Evolutionary conservation across 2,113 vertebrate genomes (phyloP).

Genomic region (Ceyx cyanopectus): DNA sequence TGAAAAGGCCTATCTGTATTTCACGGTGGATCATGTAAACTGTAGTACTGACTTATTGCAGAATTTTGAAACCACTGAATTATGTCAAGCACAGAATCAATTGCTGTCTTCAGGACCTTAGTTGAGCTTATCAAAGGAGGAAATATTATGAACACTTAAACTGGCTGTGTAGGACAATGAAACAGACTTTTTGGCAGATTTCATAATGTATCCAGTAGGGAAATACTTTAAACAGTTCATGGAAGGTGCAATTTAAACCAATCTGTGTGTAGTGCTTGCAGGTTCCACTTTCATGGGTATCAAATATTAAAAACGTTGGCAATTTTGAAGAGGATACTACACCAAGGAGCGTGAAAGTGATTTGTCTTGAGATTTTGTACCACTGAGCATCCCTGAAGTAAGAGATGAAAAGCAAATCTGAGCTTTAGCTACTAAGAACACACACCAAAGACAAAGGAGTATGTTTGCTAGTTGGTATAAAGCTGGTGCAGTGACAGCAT

Average conservation of each 20-base stretch:
- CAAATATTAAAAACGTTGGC: constrained; percentile 15
- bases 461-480: neutral
- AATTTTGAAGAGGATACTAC: neutral
- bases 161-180: constrained; percentile 15
- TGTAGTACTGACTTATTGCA: neutral
- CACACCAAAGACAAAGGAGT: neutral
- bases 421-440: neutral
- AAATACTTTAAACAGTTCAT: constrained; percentile 5
- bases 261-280: neutral
- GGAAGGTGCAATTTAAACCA: constrained; percentile 33
- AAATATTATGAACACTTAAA: neutral
- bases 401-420: constrained; percentile 7
- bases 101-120: constrained; percentile 12
- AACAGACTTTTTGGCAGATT: constrained; percentile 35
- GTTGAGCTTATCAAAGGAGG: constrained; percentile 1
- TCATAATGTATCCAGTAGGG: neutral
- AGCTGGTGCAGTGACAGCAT: neutral
- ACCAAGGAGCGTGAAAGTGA: neutral
- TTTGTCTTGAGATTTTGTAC: constrained; percentile 32
- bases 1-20: constrained; percentile 35
- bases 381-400: neutral
- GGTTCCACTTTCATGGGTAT: neutral
- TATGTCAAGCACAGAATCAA: constrained; percentile 3
- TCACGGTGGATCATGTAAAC: constrained; percentile 58
- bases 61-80: constrained; percentile 20